Conservation (phyloP, 2,113 vertebrate genomes). For the Heptranchias perlo region DNA sequence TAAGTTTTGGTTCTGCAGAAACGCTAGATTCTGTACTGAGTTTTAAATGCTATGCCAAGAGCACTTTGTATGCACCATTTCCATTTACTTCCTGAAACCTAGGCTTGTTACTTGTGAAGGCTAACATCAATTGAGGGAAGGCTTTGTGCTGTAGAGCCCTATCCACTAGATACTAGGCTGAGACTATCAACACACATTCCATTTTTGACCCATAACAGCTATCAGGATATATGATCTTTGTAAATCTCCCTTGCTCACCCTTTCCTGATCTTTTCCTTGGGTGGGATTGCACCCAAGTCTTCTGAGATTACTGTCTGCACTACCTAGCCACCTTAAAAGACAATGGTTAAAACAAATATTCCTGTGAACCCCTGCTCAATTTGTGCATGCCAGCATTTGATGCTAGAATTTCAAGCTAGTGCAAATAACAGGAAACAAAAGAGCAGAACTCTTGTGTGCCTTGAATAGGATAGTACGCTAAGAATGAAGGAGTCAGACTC, state of each 20-base stretch:
- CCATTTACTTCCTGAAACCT: neutral
- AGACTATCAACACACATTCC: neutral
- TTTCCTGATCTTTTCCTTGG: neutral
- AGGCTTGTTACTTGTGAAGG: neutral
- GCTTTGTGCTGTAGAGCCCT: neutral
- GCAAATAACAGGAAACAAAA: neutral
- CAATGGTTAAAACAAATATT: neutral
- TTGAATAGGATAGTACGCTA: conserved; percentile 8
- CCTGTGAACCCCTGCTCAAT: conserved; percentile 18
- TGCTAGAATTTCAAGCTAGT: neutral
- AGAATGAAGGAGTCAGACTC: neutral
- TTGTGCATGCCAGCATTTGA: conserved; percentile 20
- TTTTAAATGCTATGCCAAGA: neutral
- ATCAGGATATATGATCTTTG: neutral
- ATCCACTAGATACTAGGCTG: neutral
- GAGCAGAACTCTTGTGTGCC: conserved; percentile 11
- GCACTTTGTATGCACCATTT: conserved; percentile 4
- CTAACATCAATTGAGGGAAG: neutral
- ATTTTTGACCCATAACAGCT: neutral
- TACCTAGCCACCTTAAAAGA: conserved; percentile 30
- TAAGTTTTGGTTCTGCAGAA: neutral
- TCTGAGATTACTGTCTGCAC: conserved; percentile 21
- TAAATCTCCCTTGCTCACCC: neutral
- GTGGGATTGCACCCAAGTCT: conserved; percentile 2
- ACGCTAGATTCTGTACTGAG: neutral